A percentile compares a stretch with the other conserved stretches of the same genome.
These are phyloP conservation scores for Calcarius lapponicus DNA, from an alignment of 2,797 vertebrate genomes.

Conservation along the genomic window DNA sequence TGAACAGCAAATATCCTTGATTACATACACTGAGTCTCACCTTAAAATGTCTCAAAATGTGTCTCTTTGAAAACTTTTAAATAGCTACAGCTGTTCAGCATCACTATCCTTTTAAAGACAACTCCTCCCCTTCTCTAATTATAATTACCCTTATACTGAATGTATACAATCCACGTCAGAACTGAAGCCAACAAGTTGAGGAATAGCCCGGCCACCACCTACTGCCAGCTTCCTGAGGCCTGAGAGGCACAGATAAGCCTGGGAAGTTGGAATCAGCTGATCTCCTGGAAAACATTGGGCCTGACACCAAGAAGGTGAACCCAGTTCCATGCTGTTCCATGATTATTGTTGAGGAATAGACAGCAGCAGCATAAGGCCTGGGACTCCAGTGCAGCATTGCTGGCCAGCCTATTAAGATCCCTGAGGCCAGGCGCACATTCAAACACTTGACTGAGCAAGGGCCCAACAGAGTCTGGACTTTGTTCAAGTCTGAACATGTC, in stretches of 20 bases:
- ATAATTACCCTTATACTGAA: background rate
- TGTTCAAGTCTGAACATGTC: background rate
- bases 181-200: background rate
- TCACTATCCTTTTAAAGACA: background rate
- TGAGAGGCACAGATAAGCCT: background rate
- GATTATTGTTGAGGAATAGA: fast-evolving
- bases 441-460: background rate
- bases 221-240: background rate
- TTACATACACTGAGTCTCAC: background rate
- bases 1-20: background rate
- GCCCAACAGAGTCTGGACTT: background rate
- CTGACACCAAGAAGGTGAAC: background rate
- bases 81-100: background rate
- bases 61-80: background rate
- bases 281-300: background rate
- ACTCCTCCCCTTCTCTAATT: background rate
- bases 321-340: background rate
- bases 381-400: background rate
- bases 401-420: background rate
- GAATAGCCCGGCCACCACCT: background rate
- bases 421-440: background rate
- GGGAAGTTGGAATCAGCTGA: background rate
- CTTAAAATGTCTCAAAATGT: background rate
- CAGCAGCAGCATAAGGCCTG: background rate
- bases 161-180: background rate